phyloP scores from a whole-genome alignment of 2,113 vertebrate genomes.

The Oncorhynchus mykiss region DNA sequence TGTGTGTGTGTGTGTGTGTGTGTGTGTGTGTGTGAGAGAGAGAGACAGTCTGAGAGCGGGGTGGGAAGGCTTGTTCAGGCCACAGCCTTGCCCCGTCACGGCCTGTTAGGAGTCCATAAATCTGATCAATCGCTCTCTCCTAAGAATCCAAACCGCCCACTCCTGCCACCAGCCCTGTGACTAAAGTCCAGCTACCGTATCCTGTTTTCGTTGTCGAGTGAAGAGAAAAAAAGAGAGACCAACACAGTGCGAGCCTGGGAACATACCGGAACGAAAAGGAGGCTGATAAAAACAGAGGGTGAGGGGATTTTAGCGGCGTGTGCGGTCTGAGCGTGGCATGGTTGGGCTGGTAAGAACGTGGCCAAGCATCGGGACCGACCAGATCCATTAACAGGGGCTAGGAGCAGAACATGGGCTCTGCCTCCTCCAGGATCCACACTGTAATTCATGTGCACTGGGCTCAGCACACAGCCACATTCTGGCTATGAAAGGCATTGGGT shows the following conservation, averaged over 20 bases:
- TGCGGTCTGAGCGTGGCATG: slow-evolving; percentile 41
- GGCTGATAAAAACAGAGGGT: slow-evolving; percentile 22
- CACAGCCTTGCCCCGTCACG: slow-evolving; percentile 57
- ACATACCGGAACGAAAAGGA: slow-evolving; percentile 41
- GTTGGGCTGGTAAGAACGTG: slow-evolving; percentile 32
- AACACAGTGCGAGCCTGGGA: slow-evolving; percentile 39
- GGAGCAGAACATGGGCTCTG: slow-evolving; percentile 51
- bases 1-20: slow-evolving; percentile 8
- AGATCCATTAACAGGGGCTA: slow-evolving; percentile 42
- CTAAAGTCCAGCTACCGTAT: slow-evolving; percentile 64
- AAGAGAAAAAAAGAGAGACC: slow-evolving; percentile 37
- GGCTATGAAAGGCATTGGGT: slow-evolving; percentile 3
- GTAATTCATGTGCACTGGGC: slow-evolving; percentile 6
- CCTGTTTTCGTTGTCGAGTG: slow-evolving; percentile 55
- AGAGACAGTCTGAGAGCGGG: slow-evolving; percentile 11
- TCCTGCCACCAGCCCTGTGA: slow-evolving; percentile 58
- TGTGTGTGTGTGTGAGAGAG: slow-evolving; percentile 16
- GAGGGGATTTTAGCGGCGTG: slow-evolving; percentile 17
- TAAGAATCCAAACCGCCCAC: slow-evolving; percentile 49
- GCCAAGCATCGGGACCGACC: slow-evolving; percentile 28
- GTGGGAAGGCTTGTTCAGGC: slow-evolving; percentile 37
- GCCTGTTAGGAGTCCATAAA: slow-evolving; percentile 70
- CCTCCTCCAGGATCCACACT: slow-evolving; percentile 5
- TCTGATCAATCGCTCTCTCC: slow-evolving; percentile 65
- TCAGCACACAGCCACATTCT: slow-evolving; percentile 8